Percentiles rank a stretch among this genome's conserved stretches.
These are phyloP conservation scores for Lepisosteus osseus DNA, from an alignment of 2,113 vertebrate species.

Conservation along the genomic window DNA sequence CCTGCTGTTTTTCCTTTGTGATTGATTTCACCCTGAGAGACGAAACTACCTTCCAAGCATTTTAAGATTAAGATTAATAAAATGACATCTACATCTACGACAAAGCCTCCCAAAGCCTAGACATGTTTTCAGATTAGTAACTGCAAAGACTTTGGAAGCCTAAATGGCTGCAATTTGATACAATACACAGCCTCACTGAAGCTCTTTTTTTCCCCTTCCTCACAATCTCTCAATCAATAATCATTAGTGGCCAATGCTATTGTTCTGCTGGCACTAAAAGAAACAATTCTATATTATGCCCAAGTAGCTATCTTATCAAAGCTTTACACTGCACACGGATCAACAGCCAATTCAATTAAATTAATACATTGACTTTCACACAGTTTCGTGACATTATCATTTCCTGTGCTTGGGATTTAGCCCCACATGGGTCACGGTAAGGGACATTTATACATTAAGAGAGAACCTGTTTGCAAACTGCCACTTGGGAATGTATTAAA, in stretches of 20 bases:
- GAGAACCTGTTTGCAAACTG: slow-evolving; percentile 26
- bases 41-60: slow-evolving; percentile 37
- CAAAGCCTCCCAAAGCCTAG: background rate
- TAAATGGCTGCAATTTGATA: slow-evolving; percentile 26
- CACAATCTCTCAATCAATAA: slow-evolving; percentile 49
- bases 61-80: slow-evolving; percentile 34
- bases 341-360: background rate
- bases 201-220: slow-evolving; percentile 14
- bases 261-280: slow-evolving; percentile 13
- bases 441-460: slow-evolving; percentile 5
- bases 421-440: background rate
- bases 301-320: background rate
- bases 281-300: background rate
- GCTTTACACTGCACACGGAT: background rate
- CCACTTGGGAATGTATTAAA: slow-evolving; percentile 62
- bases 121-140: slow-evolving; percentile 4
- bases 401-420: background rate
- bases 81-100: slow-evolving; percentile 3
- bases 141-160: background rate
- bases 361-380: background rate
- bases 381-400: background rate
- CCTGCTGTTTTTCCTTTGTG: background rate
- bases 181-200: slow-evolving; percentile 20
- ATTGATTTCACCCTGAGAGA: slow-evolving; percentile 29
- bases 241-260: slow-evolving; percentile 47